These are phyloP conservation scores for Champsocephalus esox DNA, from an alignment of 2,797 vertebrate species.

Conservation along the genomic window DNA sequence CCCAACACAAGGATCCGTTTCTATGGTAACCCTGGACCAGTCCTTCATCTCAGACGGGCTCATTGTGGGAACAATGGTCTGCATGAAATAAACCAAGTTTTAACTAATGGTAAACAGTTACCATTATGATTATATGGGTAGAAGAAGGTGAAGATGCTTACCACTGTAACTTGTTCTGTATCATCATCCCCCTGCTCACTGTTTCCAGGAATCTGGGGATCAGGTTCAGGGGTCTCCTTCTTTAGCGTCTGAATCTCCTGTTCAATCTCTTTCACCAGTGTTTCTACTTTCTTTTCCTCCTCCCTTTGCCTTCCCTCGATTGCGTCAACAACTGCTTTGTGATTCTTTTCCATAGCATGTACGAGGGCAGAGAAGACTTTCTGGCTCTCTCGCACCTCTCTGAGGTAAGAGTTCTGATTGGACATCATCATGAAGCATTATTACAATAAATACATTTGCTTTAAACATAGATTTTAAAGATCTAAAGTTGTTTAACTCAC, in stretches of 20 bases:
- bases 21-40: conserved; percentile 82
- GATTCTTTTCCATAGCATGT: conserved; percentile 80
- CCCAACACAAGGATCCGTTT: conserved; percentile 84
- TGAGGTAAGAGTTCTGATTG: conserved; percentile 79
- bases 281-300: conserved; percentile 75
- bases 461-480: background rate
- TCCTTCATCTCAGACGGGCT: conserved; percentile 75
- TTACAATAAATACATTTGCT: background rate
- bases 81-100: conserved; percentile 14
- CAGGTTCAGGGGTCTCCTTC: conserved; percentile 52
- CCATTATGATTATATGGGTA: background rate
- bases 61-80: conserved; percentile 36
- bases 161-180: conserved; percentile 45
- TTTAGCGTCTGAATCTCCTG: conserved; percentile 79
- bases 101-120: background rate
- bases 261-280: conserved; percentile 75
- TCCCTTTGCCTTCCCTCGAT: conserved; percentile 78
- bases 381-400: conserved; percentile 84
- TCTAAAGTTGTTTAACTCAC: conserved; percentile 46
- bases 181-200: conserved; percentile 55
- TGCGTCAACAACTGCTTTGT: conserved; percentile 77
- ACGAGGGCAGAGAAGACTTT: conserved; percentile 81
- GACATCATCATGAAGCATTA: conserved; percentile 27
- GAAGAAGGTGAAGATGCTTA: conserved; percentile 34
- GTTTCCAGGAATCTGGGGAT: conserved; percentile 30